Evolutionary conservation across 2,888 invertebrate genomes (phyloP).

Genomic region (Pheosia tremula): DNA sequence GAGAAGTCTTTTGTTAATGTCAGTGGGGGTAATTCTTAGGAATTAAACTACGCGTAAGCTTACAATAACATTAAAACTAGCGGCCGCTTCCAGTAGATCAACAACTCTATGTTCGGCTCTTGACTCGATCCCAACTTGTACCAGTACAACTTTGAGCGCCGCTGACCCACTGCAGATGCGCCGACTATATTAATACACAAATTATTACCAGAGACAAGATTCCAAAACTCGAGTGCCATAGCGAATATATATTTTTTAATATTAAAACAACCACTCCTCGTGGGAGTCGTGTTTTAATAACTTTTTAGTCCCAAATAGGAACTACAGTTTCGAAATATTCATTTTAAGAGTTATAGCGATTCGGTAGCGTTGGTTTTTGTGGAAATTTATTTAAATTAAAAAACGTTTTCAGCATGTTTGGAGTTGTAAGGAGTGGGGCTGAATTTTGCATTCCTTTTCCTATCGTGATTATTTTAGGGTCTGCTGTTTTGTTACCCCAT

Average conservation of each 20-base stretch:
- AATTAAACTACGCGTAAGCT: no score
- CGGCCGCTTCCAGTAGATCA: not conserved
- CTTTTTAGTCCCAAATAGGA: not conserved
- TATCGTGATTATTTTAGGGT: no score
- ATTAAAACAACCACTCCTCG: not conserved
- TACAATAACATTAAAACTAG: not conserved
- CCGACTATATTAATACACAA: slow-evolving; percentile 50
- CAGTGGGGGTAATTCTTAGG: no score
- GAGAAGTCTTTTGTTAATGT: no score
- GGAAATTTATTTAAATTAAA: no score
- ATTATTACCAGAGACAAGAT: slow-evolving; percentile 53
- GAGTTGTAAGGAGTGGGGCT: no score
- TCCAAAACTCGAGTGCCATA: slow-evolving; percentile 30
- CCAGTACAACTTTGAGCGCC: slow-evolving; percentile 36
- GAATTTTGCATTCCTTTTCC: no score
- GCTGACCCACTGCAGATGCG: slow-evolving; percentile 53
- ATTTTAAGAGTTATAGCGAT: no score
- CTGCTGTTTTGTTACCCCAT: no score
- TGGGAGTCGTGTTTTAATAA: not conserved
- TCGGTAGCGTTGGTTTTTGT: no score
- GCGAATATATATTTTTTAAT: not conserved
- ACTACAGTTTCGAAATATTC: not conserved
- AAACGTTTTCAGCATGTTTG: no score
- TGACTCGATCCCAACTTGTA: slow-evolving; percentile 41
- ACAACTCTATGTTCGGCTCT: slow-evolving; percentile 22